These are phyloP conservation scores for Drosophila flavopinicola DNA, from an alignment of 2,888 invertebrate species.

Conservation along the genomic window DNA sequence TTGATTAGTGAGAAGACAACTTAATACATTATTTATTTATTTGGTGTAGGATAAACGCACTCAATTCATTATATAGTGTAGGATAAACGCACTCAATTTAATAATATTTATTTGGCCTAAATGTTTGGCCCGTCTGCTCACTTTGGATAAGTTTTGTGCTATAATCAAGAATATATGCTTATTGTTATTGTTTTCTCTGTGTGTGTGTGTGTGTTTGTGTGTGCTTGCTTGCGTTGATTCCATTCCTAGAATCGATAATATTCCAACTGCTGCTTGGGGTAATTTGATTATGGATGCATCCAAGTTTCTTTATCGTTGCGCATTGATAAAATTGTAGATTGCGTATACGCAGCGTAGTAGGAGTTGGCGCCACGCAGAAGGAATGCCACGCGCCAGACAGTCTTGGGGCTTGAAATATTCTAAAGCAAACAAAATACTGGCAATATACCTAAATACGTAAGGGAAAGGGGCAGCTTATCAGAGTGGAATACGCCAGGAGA, in stretches of 20 bases:
- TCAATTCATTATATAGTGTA: no score
- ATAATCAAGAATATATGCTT: neutral
- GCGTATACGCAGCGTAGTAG: slow-evolving; percentile 29
- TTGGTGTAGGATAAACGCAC: no score
- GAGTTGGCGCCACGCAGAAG: slow-evolving; percentile 3
- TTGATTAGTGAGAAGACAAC: no score
- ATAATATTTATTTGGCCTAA: no score
- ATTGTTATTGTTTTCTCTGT: no score
- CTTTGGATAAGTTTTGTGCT: no score
- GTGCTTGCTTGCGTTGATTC: neutral
- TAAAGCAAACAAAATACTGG: slow-evolving; percentile 3
- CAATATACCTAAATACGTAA: slow-evolving; percentile 2
- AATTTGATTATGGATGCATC: neutral
- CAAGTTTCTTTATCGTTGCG: neutral
- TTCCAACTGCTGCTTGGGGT: neutral
- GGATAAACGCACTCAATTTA: no score
- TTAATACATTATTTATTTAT: no score
- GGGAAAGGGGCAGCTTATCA: slow-evolving; percentile 16
- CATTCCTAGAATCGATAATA: no score
- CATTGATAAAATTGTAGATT: slow-evolving; percentile 29
- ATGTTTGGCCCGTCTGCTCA: no score
- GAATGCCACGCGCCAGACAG: slow-evolving; percentile 12
- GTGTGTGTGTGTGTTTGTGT: neutral
- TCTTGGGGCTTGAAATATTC: neutral
- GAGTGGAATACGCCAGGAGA: slow-evolving; percentile 3